These are phyloP conservation scores for Glaucopsyche alexis DNA, from an alignment of 2,888 invertebrate genomes.

Conservation along the genomic window DNA sequence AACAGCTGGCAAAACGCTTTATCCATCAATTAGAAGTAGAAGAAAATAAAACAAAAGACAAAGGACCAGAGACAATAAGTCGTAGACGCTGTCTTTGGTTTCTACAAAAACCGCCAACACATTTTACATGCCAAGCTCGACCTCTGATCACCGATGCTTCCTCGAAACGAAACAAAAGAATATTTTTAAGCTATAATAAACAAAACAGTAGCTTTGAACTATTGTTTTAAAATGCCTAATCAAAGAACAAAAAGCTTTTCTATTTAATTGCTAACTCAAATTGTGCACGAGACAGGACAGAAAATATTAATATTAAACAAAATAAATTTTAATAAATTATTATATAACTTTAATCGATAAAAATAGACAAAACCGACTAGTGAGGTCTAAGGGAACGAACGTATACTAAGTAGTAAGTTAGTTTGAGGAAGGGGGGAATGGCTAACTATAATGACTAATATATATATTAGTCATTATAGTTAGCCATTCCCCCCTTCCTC, in stretches of 20 bases:
- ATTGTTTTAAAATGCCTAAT: constrained; percentile 11
- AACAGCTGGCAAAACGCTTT: neutral
- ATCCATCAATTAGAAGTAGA: constrained; percentile 37
- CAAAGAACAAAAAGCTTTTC: neutral
- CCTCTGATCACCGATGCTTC: constrained; percentile 54
- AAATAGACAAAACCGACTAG: no score
- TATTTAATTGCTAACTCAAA: neutral
- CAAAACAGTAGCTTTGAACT: constrained; percentile 33
- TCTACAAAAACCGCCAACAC: constrained; percentile 46
- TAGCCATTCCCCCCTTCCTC: no score
- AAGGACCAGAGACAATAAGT: constrained; percentile 45
- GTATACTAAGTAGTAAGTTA: no score
- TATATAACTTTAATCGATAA: no score
- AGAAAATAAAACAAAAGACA: constrained; percentile 41
- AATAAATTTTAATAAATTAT: no score
- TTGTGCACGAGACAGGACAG: neutral
- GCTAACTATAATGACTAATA: no score
- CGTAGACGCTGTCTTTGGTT: constrained; percentile 41
- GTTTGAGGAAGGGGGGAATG: no score
- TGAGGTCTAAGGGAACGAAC: no score
- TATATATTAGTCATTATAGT: no score
- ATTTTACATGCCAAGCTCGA: constrained; percentile 59
- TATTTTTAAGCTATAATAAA: constrained; percentile 37
- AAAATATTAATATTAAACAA: neutral
- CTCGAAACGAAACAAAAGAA: constrained; percentile 62